Percentiles rank a stretch among this genome's conserved stretches.
Conservation (phyloP, 2,113 vertebrate genomes). For the Bettongia penicillata region DNA sequence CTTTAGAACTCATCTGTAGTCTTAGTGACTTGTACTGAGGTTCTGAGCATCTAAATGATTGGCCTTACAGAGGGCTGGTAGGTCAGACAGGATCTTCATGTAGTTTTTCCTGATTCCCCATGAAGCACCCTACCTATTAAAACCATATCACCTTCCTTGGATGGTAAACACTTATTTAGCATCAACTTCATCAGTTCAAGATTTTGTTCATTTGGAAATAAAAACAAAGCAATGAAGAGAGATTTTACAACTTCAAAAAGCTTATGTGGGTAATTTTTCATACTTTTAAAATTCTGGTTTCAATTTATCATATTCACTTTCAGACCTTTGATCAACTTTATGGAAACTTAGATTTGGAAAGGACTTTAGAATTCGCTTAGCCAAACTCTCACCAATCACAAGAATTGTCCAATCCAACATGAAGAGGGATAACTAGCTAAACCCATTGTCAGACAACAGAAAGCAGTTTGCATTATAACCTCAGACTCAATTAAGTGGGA, state of each 20-base stretch:
- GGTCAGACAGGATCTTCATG: background rate
- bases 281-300: conserved; percentile 26
- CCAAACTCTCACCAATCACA: conserved; percentile 21
- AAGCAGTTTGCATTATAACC: conserved; percentile 18
- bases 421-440: conserved; percentile 2
- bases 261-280: background rate
- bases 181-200: conserved; percentile 19
- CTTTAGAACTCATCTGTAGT: background rate
- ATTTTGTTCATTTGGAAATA: background rate
- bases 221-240: background rate
- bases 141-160: background rate
- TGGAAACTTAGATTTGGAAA: background rate
- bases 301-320: background rate
- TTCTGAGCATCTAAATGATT: background rate
- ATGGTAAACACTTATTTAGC: background rate
- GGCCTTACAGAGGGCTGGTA: background rate
- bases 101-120: background rate
- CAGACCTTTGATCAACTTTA: conserved; percentile 14
- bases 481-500: conserved; percentile 4
- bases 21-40: background rate
- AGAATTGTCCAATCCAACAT: conserved; percentile 17
- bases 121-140: background rate
- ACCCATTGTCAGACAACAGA: conserved; percentile 9
- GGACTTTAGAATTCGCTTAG: conserved; percentile 17
- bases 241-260: conserved; percentile 26